Conservation (phyloP, 2,888 invertebrate species). For the Lysandra coridon region DNA sequence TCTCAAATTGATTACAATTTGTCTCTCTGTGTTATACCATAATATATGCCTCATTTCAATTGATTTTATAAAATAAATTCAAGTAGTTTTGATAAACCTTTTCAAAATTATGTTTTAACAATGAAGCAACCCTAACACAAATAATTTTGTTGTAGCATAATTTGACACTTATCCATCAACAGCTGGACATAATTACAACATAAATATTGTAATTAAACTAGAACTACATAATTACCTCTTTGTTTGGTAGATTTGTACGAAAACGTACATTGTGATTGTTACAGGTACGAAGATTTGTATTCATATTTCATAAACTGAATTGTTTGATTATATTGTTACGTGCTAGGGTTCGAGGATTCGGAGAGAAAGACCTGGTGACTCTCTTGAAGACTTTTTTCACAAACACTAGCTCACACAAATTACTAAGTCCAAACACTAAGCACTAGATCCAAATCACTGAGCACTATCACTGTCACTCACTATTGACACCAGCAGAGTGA, state of each 20-base stretch:
- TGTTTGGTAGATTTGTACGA: neutral
- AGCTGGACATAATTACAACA: conserved; percentile 5
- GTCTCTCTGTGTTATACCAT: neutral
- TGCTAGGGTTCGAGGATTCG: too few relatives aligned
- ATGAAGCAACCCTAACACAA: neutral
- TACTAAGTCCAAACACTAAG: too few relatives aligned
- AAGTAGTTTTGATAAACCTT: neutral
- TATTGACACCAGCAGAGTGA: too few relatives aligned
- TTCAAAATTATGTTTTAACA: neutral
- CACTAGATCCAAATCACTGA: too few relatives aligned
- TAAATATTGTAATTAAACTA: conserved; percentile 16
- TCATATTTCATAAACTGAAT: too few relatives aligned
- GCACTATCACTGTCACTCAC: too few relatives aligned
- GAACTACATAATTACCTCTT: neutral
- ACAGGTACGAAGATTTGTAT: too few relatives aligned
- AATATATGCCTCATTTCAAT: neutral
- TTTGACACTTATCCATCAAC: conserved; percentile 13
- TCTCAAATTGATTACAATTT: neutral
- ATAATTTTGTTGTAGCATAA: neutral
- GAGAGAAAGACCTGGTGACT: too few relatives aligned
- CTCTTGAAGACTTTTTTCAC: too few relatives aligned
- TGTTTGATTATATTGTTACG: too few relatives aligned
- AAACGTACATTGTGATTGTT: neutral
- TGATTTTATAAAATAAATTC: neutral
- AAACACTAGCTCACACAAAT: too few relatives aligned